phyloP scores from a whole-genome alignment of 1,140 invertebrate species.

The Polypedilum vanderplanki region DNA sequence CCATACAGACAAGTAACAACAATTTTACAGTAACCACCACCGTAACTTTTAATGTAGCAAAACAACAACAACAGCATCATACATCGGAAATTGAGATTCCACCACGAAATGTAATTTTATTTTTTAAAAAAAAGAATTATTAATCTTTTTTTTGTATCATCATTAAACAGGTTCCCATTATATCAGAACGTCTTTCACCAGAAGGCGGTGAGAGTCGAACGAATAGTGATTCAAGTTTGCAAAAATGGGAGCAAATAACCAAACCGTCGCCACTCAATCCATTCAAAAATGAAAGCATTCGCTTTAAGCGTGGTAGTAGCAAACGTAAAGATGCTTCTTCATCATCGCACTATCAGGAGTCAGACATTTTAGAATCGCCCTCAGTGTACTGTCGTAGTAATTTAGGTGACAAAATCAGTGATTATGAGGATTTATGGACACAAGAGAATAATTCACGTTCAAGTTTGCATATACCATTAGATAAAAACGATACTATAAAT shows the following conservation, averaged over 20 bases:
- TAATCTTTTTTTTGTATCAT: not conserved
- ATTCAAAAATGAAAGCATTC: slow-evolving; percentile 38
- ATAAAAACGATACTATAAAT: not conserved
- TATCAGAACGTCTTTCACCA: slow-evolving; percentile 47
- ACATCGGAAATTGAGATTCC: slow-evolving; percentile 34
- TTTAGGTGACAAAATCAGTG: slow-evolving; percentile 83
- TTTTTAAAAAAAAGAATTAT: not conserved
- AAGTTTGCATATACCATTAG: not conserved
- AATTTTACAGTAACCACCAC: slow-evolving; percentile 77
- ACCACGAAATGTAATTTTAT: not conserved
- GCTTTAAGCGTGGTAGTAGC: slow-evolving; percentile 35
- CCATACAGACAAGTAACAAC: slow-evolving; percentile 41
- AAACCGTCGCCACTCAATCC: slow-evolving; percentile 35
- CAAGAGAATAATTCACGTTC: slow-evolving; percentile 50
- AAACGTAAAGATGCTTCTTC: slow-evolving; percentile 46
- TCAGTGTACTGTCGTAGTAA: slow-evolving; percentile 66
- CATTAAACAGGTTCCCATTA: slow-evolving; percentile 39
- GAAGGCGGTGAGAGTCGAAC: slow-evolving; percentile 47
- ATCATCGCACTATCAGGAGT: slow-evolving; percentile 65
- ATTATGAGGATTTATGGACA: slow-evolving; percentile 92
- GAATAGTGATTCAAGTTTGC: slow-evolving; percentile 44
- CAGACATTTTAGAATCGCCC: slow-evolving; percentile 76
- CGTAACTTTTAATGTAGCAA: slow-evolving; percentile 66
- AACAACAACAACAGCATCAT: slow-evolving; percentile 40
- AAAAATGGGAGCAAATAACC: slow-evolving; percentile 38